Evolutionary conservation across 1,140 invertebrate species (phyloP).

Genomic region (Calosoma granatense): DNA sequence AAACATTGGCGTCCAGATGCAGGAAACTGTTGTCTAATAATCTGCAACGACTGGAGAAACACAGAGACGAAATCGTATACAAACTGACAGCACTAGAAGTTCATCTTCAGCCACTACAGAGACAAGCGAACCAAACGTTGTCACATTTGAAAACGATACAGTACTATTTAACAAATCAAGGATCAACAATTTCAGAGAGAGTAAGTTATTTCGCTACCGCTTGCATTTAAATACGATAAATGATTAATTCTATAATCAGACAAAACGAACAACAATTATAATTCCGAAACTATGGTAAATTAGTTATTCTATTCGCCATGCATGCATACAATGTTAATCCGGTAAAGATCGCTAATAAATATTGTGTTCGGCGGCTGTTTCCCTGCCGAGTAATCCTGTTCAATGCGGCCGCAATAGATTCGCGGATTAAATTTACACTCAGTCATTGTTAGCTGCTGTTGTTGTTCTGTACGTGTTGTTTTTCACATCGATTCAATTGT

Average conservation of each 20-base stretch:
- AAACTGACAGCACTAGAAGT: slow-evolving; percentile 63
- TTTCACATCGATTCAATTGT: too few relatives aligned
- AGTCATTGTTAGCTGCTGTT: slow-evolving; percentile 11
- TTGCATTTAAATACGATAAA: not conserved
- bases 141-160: slow-evolving; percentile 63
- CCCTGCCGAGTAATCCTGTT: too few relatives aligned
- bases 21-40: slow-evolving; percentile 48
- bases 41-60: slow-evolving; percentile 55
- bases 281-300: not conserved
- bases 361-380: too few relatives aligned
- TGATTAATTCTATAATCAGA: not conserved
- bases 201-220: slow-evolving; percentile 15
- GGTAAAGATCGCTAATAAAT: too few relatives aligned
- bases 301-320: too few relatives aligned
- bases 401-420: slow-evolving; percentile 13
- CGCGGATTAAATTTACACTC: slow-evolving; percentile 12
- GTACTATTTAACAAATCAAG: slow-evolving; percentile 62
- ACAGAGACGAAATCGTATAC: slow-evolving; percentile 59
- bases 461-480: slow-evolving; percentile 15
- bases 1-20: slow-evolving; percentile 50
- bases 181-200: slow-evolving; percentile 24
- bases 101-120: slow-evolving; percentile 52
- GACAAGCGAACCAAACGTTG: slow-evolving; percentile 59
- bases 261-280: slow-evolving; percentile 3
- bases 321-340: too few relatives aligned